Conservation (phyloP, 1,140 invertebrate species). For the Megalonaias nervosa region DNA sequence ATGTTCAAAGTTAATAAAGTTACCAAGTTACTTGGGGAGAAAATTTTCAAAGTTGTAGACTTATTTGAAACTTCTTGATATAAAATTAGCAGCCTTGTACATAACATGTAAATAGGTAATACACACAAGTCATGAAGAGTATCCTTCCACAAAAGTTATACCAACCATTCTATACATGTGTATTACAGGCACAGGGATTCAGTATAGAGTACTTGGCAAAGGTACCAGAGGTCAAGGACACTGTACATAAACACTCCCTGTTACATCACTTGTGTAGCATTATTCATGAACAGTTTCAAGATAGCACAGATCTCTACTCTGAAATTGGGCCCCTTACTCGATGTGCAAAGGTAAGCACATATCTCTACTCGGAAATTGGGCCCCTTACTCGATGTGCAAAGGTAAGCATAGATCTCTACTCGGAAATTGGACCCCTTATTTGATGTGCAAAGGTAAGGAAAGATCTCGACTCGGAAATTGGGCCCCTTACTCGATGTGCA, state of each 20-base stretch:
- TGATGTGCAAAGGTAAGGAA: not conserved
- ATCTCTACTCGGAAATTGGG: not conserved
- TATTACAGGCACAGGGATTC: constrained; percentile 90
- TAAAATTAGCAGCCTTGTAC: not conserved
- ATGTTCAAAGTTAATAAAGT: too few species aligned
- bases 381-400: constrained; percentile 2
- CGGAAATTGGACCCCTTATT: too few species aligned
- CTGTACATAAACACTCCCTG: constrained; percentile 97
- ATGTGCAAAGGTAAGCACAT: constrained; percentile 79
- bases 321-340: constrained; percentile 82
- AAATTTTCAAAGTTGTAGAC: not conserved
- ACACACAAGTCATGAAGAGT: not conserved
- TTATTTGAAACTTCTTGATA: not conserved
- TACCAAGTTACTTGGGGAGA: not conserved
- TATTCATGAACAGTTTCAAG: constrained; percentile 96
- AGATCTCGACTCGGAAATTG: not conserved
- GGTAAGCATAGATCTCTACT: constrained; percentile 9
- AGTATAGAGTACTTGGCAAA: constrained; percentile 98
- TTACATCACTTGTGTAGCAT: constrained; percentile 98
- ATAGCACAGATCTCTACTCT: constrained; percentile 94
- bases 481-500: not conserved
- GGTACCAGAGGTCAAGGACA: constrained; percentile 99
- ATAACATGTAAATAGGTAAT: not conserved
- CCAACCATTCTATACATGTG: constrained; percentile 3
- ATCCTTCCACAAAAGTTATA: not conserved